Evolutionary conservation across 2,888 invertebrate genomes (phyloP), one percentile per base, ranked within the genome.

Genomic region (Pristionchus fissidentatus): DNA sequence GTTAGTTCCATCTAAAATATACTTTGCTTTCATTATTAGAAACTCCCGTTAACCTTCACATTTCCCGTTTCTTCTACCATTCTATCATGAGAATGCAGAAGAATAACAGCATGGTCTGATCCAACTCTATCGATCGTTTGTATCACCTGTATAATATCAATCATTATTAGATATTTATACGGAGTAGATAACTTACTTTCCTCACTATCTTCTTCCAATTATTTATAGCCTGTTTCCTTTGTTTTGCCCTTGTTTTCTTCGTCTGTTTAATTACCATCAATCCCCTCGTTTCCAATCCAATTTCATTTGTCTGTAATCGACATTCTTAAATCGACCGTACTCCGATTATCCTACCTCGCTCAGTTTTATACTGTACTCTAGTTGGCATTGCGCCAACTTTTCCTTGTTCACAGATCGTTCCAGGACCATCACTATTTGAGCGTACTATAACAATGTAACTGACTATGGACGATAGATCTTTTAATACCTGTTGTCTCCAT

Each of bases 221-320:
- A 81, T 95, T 94, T 1, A 98, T 95, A 3, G 98, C 98, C 0
- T 97, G 97, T 93, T 98, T 98, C 86, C 98, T 94, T 93, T 98
- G 97, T 91, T 96, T 96, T 0, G 99, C 99, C 86, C 96, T 94
- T 0, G 98, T 98, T 93, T 98, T 98, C 87, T 95, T 96, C 92
- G 97, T 97, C 88, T 96, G 96, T 94, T 98, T 99, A 93, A 99
- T 99, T 83, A 98, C 97, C 96, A 99, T 97, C 3, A 99, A 96
- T 0, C 97, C 98, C 60, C 97, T 94, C 89, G 96, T 95, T 93
- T 84, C 84, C 66, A 60, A n/a, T 62, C 77, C 84, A 10, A 84
- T 86, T 77, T 87, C 88, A 29, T 85, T 84, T 52, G 84, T 84
- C 46, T 84, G 79, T 73, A 49, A 32, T 57, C 19, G 19, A 13